Conservation (phyloP, 2,797 vertebrate genomes). For the Tadarida brasiliensis region DNA sequence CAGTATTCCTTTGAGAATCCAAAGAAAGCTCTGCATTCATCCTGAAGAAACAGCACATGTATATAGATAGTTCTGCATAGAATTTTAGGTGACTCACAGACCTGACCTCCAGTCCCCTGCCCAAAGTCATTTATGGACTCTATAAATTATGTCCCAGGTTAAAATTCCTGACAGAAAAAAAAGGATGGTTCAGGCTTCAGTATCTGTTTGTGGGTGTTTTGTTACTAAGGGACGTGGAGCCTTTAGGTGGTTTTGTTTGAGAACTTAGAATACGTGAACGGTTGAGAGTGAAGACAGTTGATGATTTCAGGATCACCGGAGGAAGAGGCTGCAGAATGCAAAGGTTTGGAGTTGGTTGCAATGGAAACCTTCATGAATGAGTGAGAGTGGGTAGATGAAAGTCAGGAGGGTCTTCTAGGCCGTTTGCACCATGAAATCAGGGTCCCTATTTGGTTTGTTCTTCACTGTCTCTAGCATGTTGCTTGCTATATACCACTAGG, state of each 20-base stretch:
- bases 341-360: not conserved
- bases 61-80: not conserved
- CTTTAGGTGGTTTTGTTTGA: conserved; percentile 14
- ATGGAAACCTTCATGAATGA: not conserved
- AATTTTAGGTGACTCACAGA: not conserved
- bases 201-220: not conserved
- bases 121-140: not conserved
- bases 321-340: not conserved
- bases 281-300: not conserved
- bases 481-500: not conserved
- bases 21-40: conserved; percentile 1
- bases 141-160: not conserved
- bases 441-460: not conserved
- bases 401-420: not conserved
- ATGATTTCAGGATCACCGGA: not conserved
- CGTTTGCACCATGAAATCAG: not conserved
- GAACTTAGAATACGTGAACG: not conserved
- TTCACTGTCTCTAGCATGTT: not conserved
- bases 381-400: not conserved
- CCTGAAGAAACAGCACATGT: not conserved
- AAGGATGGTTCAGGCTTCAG: not conserved
- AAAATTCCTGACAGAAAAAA: not conserved
- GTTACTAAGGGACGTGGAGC: not conserved
- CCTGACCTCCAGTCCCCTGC: not conserved
- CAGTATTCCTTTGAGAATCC: not conserved